phyloP scores from a whole-genome alignment of 2,888 invertebrate species.

The Epiperipatus broadwayi region DNA sequence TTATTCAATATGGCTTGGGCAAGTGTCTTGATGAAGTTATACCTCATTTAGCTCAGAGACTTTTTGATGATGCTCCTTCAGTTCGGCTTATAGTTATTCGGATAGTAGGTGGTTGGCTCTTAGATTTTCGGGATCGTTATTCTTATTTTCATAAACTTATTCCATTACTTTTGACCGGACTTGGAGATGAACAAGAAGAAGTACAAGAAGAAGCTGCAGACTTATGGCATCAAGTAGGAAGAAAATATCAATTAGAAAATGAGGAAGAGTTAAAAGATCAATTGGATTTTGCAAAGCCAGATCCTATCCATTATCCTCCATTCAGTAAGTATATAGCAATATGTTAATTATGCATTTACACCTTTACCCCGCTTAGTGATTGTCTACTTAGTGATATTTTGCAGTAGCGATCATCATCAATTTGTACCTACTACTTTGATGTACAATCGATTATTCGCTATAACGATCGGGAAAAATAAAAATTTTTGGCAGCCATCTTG shows the following conservation, averaged over 20 bases:
- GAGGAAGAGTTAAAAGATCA: conserved; percentile 65
- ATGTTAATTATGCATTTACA: conserved; percentile 8
- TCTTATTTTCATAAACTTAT: conserved; percentile 69
- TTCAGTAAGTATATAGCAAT: conserved; percentile 36
- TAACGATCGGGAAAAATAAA: too few species aligned
- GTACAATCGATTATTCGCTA: too few species aligned
- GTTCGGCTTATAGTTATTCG: conserved; percentile 55
- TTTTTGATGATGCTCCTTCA: conserved; percentile 61
- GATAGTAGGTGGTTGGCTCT: conserved; percentile 56
- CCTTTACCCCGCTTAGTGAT: too few species aligned
- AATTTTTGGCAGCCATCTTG: too few species aligned
- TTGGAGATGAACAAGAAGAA: conserved; percentile 59
- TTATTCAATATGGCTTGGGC: conserved; percentile 46
- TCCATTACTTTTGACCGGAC: conserved; percentile 60
- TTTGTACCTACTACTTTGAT: too few species aligned
- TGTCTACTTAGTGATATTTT: too few species aligned
- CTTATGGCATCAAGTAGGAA: conserved; percentile 52
- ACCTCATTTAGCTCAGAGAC: conserved; percentile 58
- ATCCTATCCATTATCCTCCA: conserved; percentile 50
- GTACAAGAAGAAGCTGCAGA: conserved; percentile 42
- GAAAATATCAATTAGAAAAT: conserved; percentile 63
- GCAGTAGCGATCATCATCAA: too few species aligned
- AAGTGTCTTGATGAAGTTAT: conserved; percentile 51
- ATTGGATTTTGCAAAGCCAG: conserved; percentile 44
- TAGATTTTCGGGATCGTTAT: conserved; percentile 60